Evolutionary conservation across 2,113 vertebrate species (phyloP), one percentile per base, ranked within the genome.

Genomic region (Seriola aureovittata): DNA sequence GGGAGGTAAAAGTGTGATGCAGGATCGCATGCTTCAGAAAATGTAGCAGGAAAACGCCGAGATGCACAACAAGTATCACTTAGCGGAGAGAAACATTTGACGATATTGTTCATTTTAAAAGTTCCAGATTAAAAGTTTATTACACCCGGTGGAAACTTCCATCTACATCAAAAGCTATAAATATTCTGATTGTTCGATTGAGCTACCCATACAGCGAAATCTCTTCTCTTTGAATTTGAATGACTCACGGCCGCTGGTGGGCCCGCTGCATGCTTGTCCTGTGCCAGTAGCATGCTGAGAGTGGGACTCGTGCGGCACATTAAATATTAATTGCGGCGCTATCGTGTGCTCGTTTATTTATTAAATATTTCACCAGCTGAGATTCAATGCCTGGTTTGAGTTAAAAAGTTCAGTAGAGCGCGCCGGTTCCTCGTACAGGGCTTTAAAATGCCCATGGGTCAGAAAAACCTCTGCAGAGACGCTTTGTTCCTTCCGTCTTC

Each of bases 251-350:
- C 88, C 25, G 80, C 87, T 63, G 81, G 71, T 69, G 87, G 29
- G 85, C 36, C 66, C 69, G 14, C 32, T 3, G 25, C 64, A 42
- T 14, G 64, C 67, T 68, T 46, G 69, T 89, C 82, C 84, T 78
- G 50, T 66, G 82, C 82, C 71, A 58, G 50, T 77, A 67, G 50
- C 88, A 88, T 36, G 80, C 89, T 81, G 81, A 64, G 90, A 75
- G 25, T 23, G 66, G 52, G 73, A 80, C 58, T 63, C 9, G 54
- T 23, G 59, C 29, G 3, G 46, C 71, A 32, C 86, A 88, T 93
- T 75, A 88, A 91, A 87, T 91, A 91, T 93, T 91, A 88, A 92
- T 73, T 11, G 40, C 63, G 6, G 81, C 16, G 44, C 58, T 42
- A 23, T 81, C 17, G 44, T 83, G 81, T 85, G 70, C 75, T 83